Evolutionary conservation across 2,888 invertebrate genomes (phyloP).

Genomic region (Marasmarcha lunaedactyla): DNA sequence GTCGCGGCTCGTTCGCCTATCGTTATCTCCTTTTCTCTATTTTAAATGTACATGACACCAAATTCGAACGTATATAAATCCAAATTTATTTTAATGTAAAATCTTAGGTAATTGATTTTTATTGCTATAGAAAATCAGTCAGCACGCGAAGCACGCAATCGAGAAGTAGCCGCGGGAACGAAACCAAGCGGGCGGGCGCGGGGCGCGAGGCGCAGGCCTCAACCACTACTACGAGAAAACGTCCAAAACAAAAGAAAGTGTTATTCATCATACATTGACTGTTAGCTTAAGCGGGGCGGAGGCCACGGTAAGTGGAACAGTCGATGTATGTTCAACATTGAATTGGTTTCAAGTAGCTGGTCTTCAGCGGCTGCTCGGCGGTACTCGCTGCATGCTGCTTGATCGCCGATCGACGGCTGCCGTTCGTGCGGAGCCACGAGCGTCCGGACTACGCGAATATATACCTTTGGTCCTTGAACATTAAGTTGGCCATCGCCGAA

Average conservation of each 20-base stretch:
- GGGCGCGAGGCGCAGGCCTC: slow-evolving; percentile 29
- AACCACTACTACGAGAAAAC: no score
- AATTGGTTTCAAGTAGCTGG: no score
- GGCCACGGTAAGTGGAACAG: no score
- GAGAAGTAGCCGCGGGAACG: slow-evolving; percentile 71
- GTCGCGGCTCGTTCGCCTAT: slow-evolving; percentile 61
- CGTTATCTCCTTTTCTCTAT: slow-evolving; percentile 63
- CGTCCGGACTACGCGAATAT: slow-evolving; percentile 68
- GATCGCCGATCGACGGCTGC: slow-evolving; percentile 46
- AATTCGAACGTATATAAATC: slow-evolving; percentile 71
- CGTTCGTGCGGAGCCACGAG: slow-evolving; percentile 68
- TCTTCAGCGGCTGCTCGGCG: slow-evolving; percentile 8
- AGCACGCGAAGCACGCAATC: slow-evolving; percentile 73
- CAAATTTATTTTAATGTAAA: slow-evolving; percentile 72
- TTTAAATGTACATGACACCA: slow-evolving; percentile 72
- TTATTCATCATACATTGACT: no score
- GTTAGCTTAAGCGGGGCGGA: no score
- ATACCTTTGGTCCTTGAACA: slow-evolving; percentile 69
- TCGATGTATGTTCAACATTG: no score
- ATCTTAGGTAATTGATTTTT: slow-evolving; percentile 73
- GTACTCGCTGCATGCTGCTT: slow-evolving; percentile 41
- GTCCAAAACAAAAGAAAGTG: no score
- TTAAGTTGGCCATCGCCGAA: slow-evolving; percentile 67
- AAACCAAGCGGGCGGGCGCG: slow-evolving; percentile 66
- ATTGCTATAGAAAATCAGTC: slow-evolving; percentile 74